phyloP scores from a whole-genome alignment of 2,888 invertebrate genomes.

The Oligia strigilis region DNA sequence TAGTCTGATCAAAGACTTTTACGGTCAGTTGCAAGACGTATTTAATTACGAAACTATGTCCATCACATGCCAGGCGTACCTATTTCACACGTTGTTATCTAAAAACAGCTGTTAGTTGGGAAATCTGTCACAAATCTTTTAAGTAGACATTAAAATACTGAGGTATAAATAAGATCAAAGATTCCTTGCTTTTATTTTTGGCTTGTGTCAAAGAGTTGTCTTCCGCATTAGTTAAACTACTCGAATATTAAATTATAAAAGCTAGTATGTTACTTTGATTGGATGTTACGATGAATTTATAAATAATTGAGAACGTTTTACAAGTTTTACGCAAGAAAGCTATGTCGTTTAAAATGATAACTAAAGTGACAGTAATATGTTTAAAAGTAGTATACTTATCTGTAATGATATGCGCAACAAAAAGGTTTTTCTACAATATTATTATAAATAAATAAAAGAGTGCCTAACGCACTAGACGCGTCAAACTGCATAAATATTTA shows the following conservation, averaged over 20 bases:
- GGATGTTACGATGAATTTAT: not conserved
- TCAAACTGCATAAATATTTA: slow-evolving; percentile 52
- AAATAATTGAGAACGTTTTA: not conserved
- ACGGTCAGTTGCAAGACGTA: slow-evolving; percentile 27
- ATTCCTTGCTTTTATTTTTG: slow-evolving; percentile 21
- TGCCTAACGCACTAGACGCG: not conserved
- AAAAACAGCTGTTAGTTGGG: slow-evolving; percentile 38
- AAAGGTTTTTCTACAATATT: not conserved
- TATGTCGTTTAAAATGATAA: not conserved
- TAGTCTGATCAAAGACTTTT: slow-evolving; percentile 15
- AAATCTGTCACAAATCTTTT: slow-evolving; percentile 37
- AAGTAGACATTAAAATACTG: slow-evolving; percentile 19
- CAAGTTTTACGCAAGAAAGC: not conserved
- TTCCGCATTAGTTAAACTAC: slow-evolving; percentile 1
- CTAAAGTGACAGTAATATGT: not conserved
- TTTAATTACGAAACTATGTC: slow-evolving; percentile 72
- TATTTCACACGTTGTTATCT: slow-evolving; percentile 62
- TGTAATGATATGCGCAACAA: not conserved
- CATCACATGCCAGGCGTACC: slow-evolving; percentile 65
- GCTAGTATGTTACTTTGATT: not conserved
- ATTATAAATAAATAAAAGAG: not conserved
- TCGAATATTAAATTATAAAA: not conserved
- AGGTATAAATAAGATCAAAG: slow-evolving; percentile 25
- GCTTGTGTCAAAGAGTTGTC: not conserved
- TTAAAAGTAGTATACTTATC: not conserved